These are phyloP conservation scores for Thaumetopoea pityocampa DNA, from an alignment of 1,140 invertebrate genomes.

Conservation along the genomic window DNA sequence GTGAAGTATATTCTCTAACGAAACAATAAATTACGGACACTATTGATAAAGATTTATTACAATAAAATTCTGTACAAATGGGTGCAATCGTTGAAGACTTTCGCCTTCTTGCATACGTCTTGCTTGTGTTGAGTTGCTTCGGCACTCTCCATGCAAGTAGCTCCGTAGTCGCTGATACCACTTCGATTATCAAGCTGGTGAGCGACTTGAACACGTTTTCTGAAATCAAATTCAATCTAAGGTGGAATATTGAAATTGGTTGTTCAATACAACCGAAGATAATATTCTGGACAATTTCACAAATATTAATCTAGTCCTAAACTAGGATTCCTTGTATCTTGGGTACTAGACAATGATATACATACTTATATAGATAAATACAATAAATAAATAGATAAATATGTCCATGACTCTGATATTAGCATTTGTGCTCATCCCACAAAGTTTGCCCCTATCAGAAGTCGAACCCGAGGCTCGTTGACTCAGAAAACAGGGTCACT, in stretches of 20 bases:
- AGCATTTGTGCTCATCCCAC: too few species aligned
- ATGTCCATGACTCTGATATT: too few species aligned
- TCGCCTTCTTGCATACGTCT: conserved; percentile 64
- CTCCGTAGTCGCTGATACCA: conserved; percentile 39
- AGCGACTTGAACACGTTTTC: conserved; percentile 46
- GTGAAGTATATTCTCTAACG: not conserved
- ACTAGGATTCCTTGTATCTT: too few species aligned
- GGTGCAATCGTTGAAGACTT: conserved; percentile 66
- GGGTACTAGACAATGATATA: too few species aligned
- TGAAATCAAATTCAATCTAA: conserved; percentile 23
- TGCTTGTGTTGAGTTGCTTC: conserved; percentile 58
- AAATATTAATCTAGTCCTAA: too few species aligned
- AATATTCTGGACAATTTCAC: too few species aligned
- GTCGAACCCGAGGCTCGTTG: too few species aligned
- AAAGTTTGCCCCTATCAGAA: too few species aligned
- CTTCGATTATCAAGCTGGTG: conserved; percentile 43
- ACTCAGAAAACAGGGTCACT: too few species aligned
- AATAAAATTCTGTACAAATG: conserved; percentile 57
- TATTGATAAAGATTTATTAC: conserved; percentile 23
- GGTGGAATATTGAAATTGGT: not conserved
- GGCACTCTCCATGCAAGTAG: conserved; percentile 48
- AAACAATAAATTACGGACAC: not conserved
- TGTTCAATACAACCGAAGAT: too few species aligned
- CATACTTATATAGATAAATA: too few species aligned
- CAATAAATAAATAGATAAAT: too few species aligned